Percentiles rank a stretch among this genome's conserved stretches.
Evolutionary conservation across 2,113 vertebrate genomes (phyloP).

Genomic region (Mesitornis unicolor): DNA sequence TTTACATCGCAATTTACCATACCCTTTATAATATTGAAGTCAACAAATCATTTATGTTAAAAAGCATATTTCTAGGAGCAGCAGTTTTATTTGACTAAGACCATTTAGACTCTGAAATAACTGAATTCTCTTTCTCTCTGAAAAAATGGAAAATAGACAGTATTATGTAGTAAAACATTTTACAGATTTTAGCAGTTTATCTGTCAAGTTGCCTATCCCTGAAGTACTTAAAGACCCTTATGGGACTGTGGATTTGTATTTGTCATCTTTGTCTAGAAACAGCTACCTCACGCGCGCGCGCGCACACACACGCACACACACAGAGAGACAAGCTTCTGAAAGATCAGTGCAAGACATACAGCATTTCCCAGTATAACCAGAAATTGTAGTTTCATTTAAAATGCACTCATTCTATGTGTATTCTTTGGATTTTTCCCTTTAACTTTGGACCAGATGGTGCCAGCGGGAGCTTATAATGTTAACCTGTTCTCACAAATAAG

Average conservation of each 20-base stretch:
- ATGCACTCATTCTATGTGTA: neutral
- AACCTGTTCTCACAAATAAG: constrained; percentile 12
- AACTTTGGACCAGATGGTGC: constrained; percentile 2
- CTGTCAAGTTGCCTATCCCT: neutral
- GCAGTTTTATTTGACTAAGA: neutral
- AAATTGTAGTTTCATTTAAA: neutral
- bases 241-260: neutral
- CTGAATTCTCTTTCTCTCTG: neutral
- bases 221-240: neutral
- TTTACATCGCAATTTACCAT: neutral
- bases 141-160: neutral
- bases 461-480: neutral
- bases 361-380: neutral
- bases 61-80: neutral
- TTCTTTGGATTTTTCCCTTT: constrained; percentile 16
- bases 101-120: neutral
- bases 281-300: too few species aligned
- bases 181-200: neutral
- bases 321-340: fast-evolving
- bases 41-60: neutral
- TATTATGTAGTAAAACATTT: neutral
- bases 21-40: neutral
- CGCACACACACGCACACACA: too few species aligned
- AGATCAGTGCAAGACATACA: neutral
- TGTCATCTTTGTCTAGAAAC: neutral